phyloP scores from a whole-genome alignment of 2,113 vertebrate species.

The Ascaphus truei region DNA sequence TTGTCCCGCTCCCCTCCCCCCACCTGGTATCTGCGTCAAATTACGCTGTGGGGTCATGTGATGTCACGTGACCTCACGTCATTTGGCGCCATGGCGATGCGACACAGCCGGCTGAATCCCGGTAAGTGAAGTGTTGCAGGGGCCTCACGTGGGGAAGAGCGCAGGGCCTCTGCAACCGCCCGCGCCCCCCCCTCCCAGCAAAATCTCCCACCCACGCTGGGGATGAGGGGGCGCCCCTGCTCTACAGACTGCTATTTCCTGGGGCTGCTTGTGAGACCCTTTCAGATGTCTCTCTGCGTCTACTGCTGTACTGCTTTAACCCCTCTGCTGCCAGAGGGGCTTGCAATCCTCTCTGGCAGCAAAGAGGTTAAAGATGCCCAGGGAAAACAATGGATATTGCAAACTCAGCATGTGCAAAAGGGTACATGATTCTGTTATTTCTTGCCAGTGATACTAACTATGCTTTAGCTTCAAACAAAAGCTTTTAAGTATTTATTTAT shows the following conservation, averaged over 20 bases:
- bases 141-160: too few species aligned
- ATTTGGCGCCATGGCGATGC: too few species aligned
- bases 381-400: slow-evolving; percentile 64
- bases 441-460: neutral
- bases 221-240: too few species aligned
- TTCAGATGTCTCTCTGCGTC: slow-evolving; percentile 39
- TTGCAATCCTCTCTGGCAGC: slow-evolving; percentile 56
- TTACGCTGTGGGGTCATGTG: too few species aligned
- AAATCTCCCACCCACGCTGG: too few species aligned
- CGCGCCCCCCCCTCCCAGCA: too few species aligned
- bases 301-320: neutral
- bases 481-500: slow-evolving; percentile 49
- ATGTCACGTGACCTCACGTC: too few species aligned
- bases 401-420: slow-evolving; percentile 72
- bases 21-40: too few species aligned
- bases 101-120: too few species aligned
- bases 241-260: slow-evolving; percentile 29
- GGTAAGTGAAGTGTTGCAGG: too few species aligned
- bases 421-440: slow-evolving; percentile 29
- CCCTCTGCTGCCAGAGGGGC: slow-evolving; percentile 42
- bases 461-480: slow-evolving; percentile 8
- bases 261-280: slow-evolving; percentile 44
- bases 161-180: too few species aligned
- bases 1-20: too few species aligned
- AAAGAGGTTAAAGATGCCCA: slow-evolving; percentile 64